Conservation (phyloP, 2,113 vertebrate genomes). For the Aegithalos caudatus region DNA sequence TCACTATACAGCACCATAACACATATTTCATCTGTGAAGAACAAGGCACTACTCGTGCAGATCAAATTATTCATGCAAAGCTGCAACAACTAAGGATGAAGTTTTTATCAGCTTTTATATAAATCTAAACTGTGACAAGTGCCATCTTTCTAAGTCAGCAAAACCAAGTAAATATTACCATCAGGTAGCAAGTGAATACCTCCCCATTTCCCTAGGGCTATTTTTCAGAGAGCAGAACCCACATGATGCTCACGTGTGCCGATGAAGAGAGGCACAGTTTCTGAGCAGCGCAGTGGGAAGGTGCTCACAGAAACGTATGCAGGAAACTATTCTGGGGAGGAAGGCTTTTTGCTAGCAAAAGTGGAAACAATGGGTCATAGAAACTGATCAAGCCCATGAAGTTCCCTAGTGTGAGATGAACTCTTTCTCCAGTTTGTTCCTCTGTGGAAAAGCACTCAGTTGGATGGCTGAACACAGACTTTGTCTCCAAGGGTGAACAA, state of each 20-base stretch:
- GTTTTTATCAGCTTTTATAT: background rate
- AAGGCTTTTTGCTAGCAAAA: background rate
- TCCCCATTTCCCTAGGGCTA: background rate
- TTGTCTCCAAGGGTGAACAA: background rate
- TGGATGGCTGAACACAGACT: background rate
- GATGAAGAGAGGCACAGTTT: background rate
- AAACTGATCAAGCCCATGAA: background rate
- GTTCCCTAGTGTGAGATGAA: background rate
- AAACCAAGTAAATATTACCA: background rate
- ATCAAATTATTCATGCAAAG: background rate
- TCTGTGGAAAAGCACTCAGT: background rate
- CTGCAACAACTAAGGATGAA: background rate
- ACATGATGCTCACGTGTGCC: accelerated
- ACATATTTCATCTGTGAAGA: background rate
- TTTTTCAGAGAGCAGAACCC: background rate
- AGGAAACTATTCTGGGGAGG: background rate
- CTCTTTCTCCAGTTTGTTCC: background rate
- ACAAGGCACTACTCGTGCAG: background rate
- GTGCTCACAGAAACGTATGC: background rate
- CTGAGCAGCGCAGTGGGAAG: background rate
- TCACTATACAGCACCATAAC: background rate
- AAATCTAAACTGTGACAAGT: background rate
- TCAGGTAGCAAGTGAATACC: background rate
- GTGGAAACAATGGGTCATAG: background rate
- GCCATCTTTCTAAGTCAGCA: background rate